Percentiles rank a stretch among this genome's conserved stretches.
Evolutionary conservation across 2,888 invertebrate genomes (phyloP).

Genomic region (Dendrolimus houi): DNA sequence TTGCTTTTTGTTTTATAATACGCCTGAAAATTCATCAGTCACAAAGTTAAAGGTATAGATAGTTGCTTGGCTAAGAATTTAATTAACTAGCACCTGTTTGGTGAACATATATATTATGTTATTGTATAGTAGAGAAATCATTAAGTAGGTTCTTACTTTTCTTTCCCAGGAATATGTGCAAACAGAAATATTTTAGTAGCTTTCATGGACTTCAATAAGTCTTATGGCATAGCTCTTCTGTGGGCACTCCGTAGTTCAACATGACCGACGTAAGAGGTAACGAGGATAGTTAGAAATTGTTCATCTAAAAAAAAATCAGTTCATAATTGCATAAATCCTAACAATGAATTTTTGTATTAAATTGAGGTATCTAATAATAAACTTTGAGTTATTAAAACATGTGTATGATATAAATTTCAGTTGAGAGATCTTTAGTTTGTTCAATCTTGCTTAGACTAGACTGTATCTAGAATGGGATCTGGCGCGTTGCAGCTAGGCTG

Average conservation of each 20-base stretch:
- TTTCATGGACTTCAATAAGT: constrained; percentile 70
- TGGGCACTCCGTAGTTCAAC: constrained; percentile 82
- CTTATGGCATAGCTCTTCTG: constrained; percentile 78
- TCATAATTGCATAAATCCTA: background rate
- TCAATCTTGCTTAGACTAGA: too few species aligned
- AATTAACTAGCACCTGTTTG: too few species aligned
- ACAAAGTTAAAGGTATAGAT: too few species aligned
- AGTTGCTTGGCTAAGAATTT: too few species aligned
- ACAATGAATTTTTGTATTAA: background rate
- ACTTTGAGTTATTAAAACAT: background rate
- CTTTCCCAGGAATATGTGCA: constrained; percentile 72
- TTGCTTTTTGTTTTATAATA: constrained; percentile 66
- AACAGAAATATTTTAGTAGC: constrained; percentile 82
- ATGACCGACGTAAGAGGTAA: constrained; percentile 88
- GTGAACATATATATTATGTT: too few species aligned
- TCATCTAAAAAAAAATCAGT: constrained; percentile 27
- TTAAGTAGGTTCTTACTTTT: constrained; percentile 40
- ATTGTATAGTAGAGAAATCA: too few species aligned
- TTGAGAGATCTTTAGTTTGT: too few species aligned
- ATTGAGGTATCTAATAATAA: background rate
- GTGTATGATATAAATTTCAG: too few species aligned
- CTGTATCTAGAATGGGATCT: too few species aligned
- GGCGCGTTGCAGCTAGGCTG: too few species aligned
- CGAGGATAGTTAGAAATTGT: constrained; percentile 66
- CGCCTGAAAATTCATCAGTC: constrained; percentile 30